These are phyloP conservation scores for Leptoteleia sp. DNA, from an alignment of 1,140 invertebrate genomes.

Conservation along the genomic window DNA sequence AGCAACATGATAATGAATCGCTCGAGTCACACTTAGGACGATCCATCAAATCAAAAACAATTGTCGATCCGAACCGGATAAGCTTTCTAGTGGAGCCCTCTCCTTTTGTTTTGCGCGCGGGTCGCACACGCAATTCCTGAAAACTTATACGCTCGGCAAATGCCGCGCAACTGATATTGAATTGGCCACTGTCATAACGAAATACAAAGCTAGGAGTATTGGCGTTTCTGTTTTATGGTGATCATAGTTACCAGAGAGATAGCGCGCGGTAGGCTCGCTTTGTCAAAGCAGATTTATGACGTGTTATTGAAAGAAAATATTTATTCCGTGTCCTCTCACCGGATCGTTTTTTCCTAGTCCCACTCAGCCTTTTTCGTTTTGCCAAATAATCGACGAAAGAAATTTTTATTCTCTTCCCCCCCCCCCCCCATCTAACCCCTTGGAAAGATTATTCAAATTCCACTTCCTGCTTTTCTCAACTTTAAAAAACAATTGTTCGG, in stretches of 20 bases:
- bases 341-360: neutral
- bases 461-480: too few relatives aligned
- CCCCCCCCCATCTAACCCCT: too few relatives aligned
- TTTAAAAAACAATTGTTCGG: too few relatives aligned
- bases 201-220: conserved; percentile 45
- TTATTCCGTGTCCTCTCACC: conserved; percentile 36
- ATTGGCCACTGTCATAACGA: conserved; percentile 62
- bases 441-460: too few relatives aligned
- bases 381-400: too few relatives aligned
- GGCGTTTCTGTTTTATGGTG: conserved; percentile 66
- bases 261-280: conserved; percentile 51
- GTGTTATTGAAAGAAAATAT: conserved; percentile 67
- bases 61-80: conserved; percentile 14
- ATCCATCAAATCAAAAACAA: too few relatives aligned
- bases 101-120: conserved; percentile 34
- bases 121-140: conserved; percentile 17
- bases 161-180: conserved; percentile 47
- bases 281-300: conserved; percentile 59
- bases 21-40: too few relatives aligned
- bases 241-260: conserved; percentile 50
- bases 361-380: neutral
- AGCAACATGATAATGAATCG: too few relatives aligned
- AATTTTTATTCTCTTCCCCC: neutral
- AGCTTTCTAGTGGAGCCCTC: neutral
- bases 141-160: conserved; percentile 37